phyloP scores from a whole-genome alignment of 1,140 invertebrate species.

The Drosophila nikananu region DNA sequence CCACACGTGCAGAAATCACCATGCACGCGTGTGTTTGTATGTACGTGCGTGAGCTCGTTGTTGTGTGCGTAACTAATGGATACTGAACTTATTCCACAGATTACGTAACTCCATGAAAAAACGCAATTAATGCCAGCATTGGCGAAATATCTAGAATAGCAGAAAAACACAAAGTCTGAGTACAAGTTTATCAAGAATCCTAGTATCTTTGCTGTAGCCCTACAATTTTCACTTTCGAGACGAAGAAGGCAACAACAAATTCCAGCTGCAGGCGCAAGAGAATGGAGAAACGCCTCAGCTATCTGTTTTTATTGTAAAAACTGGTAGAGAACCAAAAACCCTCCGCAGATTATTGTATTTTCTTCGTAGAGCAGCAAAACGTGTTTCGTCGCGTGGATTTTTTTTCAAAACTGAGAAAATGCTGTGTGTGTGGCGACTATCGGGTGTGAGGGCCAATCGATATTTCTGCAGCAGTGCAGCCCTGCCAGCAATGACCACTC shows the following conservation, averaged over 20 bases:
- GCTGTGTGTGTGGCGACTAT: slow-evolving; percentile 24
- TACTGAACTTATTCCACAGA: slow-evolving; percentile 31
- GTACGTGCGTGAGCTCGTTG: background rate
- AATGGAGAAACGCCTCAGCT: background rate
- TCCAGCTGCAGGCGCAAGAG: slow-evolving; percentile 12
- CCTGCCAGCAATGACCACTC: slow-evolving; percentile 26
- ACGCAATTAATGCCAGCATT: slow-evolving; percentile 15
- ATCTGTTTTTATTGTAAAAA: slow-evolving; percentile 22
- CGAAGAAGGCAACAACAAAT: slow-evolving; percentile 10
- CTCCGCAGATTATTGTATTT: slow-evolving; percentile 1
- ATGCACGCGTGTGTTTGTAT: slow-evolving; percentile 15
- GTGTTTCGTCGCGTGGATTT: slow-evolving; percentile 32
- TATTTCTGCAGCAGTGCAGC: slow-evolving; percentile 15
- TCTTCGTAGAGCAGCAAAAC: slow-evolving; percentile 16
- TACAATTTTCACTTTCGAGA: slow-evolving; percentile 33
- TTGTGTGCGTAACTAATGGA: slow-evolving; percentile 34
- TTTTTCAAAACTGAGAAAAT: slow-evolving; percentile 28
- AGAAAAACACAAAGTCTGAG: slow-evolving; percentile 32
- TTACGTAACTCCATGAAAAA: slow-evolving; percentile 45
- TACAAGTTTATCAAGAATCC: background rate
- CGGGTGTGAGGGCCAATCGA: slow-evolving; percentile 22
- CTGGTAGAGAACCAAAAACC: slow-evolving; percentile 11
- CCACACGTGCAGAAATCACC: slow-evolving; percentile 17
- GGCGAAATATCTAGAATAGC: slow-evolving; percentile 25
- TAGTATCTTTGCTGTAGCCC: background rate